These are phyloP conservation scores for Mionectes olivaceus DNA, from an alignment of 2,797 vertebrate genomes.

Conservation along the genomic window DNA sequence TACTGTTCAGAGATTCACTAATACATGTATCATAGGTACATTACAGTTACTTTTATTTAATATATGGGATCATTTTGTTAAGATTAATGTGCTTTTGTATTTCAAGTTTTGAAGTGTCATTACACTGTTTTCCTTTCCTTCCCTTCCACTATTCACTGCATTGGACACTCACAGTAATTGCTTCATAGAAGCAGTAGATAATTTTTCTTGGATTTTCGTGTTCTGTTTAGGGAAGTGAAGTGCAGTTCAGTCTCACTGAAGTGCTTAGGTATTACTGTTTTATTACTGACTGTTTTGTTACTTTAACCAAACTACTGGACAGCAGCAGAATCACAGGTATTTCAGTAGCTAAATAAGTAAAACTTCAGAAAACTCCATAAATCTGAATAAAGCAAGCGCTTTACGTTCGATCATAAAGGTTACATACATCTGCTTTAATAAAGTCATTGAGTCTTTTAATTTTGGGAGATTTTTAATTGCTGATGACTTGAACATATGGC, in stretches of 20 bases:
- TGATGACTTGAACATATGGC: background rate
- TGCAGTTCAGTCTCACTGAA: background rate
- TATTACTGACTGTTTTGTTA: background rate
- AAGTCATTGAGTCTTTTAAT: background rate
- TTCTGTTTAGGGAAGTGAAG: background rate
- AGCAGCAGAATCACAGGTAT: background rate
- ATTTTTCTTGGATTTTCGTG: background rate
- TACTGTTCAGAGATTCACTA: background rate
- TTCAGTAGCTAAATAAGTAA: background rate
- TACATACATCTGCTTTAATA: background rate
- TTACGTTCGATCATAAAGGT: background rate
- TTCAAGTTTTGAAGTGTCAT: no score
- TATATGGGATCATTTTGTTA: background rate
- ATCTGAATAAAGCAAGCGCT: background rate
- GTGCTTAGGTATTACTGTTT: background rate
- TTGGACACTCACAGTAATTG: background rate
- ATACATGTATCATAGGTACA: background rate
- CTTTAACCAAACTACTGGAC: background rate
- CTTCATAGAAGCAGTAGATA: background rate
- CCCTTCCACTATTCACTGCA: background rate
- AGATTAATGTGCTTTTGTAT: background rate
- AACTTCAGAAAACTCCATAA: background rate
- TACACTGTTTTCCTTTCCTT: background rate
- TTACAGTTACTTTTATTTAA: background rate
- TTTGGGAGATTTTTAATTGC: background rate